phyloP scores from a whole-genome alignment of 2,797 vertebrate genomes.

The Premnoplex brunnescens region DNA sequence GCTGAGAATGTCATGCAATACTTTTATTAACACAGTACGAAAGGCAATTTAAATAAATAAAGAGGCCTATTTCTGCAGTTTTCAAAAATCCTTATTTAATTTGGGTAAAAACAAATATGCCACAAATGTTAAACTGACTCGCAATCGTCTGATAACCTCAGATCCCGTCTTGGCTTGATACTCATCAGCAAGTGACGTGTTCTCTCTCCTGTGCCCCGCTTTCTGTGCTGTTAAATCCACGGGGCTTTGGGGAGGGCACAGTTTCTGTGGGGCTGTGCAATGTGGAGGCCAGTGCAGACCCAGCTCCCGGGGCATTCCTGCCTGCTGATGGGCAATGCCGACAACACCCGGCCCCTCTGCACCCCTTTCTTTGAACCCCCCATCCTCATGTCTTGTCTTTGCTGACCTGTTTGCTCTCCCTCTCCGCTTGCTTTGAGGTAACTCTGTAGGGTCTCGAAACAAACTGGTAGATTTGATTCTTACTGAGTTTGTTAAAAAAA shows the following conservation, averaged over 20 bases:
- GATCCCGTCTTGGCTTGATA: background rate
- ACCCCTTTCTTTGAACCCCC: background rate
- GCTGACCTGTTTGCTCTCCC: accelerated
- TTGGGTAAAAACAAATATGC: conserved; percentile 1
- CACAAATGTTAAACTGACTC: background rate
- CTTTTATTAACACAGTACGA: conserved; percentile 1
- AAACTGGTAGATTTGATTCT: background rate
- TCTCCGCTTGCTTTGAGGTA: background rate
- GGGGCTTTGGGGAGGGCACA: background rate
- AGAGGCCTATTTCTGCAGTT: background rate
- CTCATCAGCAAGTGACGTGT: background rate
- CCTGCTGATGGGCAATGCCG: background rate
- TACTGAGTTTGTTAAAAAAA: too few species aligned
- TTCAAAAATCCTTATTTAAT: conserved; percentile 8
- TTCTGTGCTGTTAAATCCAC: background rate
- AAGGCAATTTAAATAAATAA: conserved; percentile 56
- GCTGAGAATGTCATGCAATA: conserved; percentile 36
- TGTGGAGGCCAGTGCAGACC: background rate
- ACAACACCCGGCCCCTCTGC: background rate
- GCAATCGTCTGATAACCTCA: background rate
- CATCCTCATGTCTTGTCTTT: too few species aligned
- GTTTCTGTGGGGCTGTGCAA: background rate
- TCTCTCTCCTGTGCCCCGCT: background rate
- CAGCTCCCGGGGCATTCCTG: background rate
- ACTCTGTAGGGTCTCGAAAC: background rate